These are phyloP conservation scores for Nanorana parkeri DNA, from an alignment of 2,113 vertebrate genomes.

Conservation along the genomic window DNA sequence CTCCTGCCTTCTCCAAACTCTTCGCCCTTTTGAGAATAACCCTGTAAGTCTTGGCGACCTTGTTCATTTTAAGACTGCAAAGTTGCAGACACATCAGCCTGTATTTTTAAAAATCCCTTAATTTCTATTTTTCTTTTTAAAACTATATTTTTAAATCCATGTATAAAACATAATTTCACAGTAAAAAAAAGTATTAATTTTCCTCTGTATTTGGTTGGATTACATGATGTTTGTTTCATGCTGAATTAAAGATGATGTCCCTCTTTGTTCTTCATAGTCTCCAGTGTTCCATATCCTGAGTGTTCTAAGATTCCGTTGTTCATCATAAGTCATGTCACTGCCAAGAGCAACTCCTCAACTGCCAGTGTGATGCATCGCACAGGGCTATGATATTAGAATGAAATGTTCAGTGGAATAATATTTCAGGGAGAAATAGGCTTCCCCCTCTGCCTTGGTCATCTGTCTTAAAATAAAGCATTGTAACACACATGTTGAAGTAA, in stretches of 20 bases:
- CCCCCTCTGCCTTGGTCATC: slow-evolving; percentile 16
- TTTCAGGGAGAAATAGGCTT: not conserved
- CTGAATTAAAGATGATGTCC: not conserved
- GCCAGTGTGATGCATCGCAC: not conserved
- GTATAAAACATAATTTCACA: no score
- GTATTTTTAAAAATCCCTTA: no score
- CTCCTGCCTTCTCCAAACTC: no score
- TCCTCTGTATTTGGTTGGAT: not conserved
- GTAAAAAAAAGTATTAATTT: not conserved
- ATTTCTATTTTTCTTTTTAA: no score
- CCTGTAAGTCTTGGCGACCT: no score
- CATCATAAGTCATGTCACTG: not conserved
- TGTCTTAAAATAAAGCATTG: slow-evolving; percentile 9
- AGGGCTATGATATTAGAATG: not conserved
- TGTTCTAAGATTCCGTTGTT: slow-evolving; percentile 12
- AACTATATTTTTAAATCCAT: no score
- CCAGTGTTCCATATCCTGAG: not conserved
- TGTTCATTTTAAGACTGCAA: no score
- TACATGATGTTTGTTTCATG: not conserved
- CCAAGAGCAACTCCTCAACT: slow-evolving; percentile 21
- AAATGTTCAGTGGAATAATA: not conserved
- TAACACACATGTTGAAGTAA: slow-evolving; percentile 34
- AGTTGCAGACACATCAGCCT: no score
- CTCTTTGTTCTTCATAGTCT: not conserved
- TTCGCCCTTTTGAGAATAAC: no score